Conservation (phyloP, 2,113 vertebrate genomes). For the Epinephelus cyanopodus region DNA sequence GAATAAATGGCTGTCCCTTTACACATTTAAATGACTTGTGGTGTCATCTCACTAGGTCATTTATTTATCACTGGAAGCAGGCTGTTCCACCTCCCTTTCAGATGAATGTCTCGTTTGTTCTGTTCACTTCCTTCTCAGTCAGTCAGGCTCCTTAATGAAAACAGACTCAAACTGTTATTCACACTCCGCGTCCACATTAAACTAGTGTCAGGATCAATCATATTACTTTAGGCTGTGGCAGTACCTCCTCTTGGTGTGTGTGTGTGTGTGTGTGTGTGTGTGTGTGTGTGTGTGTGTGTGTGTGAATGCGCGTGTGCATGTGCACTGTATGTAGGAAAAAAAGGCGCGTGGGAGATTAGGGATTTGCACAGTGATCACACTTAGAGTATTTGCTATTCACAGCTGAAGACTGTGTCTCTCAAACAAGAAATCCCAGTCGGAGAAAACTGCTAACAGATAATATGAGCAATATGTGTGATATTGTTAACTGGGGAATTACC, state of each 20-base stretch:
- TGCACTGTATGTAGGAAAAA: constrained; percentile 5
- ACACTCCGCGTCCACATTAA: constrained; percentile 47
- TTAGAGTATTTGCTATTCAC: constrained; percentile 40
- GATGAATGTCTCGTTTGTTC: constrained; percentile 21
- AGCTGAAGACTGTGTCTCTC: constrained; percentile 34
- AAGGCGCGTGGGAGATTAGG: constrained; percentile 13
- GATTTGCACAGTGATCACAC: constrained; percentile 32
- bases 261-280: background rate
- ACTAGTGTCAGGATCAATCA: constrained; percentile 44
- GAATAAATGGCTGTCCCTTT: background rate
- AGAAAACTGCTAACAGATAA: constrained; percentile 22
- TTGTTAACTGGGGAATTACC: constrained; percentile 34
- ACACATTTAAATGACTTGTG: constrained; percentile 7
- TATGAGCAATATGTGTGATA: constrained; percentile 35
- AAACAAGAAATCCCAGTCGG: constrained; percentile 26
- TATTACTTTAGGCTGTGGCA: constrained; percentile 38
- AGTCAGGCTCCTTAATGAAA: constrained; percentile 47
- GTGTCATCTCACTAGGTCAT: constrained; percentile 18
- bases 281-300: background rate
- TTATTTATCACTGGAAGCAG: constrained; percentile 17
- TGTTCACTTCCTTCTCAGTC: constrained; percentile 29
- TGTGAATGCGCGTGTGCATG: background rate
- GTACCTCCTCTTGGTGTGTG: background rate
- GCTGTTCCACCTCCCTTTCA: background rate
- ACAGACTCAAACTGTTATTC: constrained; percentile 33